phyloP scores from a whole-genome alignment of 2,888 invertebrate species.

The Latrodectus elegans region DNA sequence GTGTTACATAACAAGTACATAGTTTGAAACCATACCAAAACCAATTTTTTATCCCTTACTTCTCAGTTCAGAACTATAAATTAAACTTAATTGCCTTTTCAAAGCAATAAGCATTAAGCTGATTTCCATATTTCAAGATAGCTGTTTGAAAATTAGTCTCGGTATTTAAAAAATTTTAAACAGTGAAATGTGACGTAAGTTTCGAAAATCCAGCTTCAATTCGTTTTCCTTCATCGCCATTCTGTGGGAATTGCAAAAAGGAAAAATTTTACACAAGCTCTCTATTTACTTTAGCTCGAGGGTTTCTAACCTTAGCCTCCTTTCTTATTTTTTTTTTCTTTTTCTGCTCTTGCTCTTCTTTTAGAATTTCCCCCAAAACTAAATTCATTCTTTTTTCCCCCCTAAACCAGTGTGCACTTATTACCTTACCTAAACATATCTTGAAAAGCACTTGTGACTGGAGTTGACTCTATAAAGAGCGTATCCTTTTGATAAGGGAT shows the following conservation, averaged over 20 bases:
- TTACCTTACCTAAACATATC: constrained; percentile 38
- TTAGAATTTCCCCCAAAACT: constrained; percentile 9
- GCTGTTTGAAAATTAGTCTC: constrained; percentile 42
- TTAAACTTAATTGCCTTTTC: too few species aligned
- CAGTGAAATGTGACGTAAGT: constrained; percentile 14
- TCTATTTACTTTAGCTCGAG: constrained; percentile 55
- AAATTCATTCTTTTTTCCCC: background rate
- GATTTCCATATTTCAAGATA: background rate
- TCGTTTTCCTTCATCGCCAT: constrained; percentile 22
- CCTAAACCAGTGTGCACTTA: background rate
- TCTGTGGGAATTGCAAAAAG: constrained; percentile 30
- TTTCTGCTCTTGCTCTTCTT: constrained; percentile 18
- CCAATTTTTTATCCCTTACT: too few species aligned
- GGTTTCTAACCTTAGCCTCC: constrained; percentile 46
- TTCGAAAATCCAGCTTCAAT: constrained; percentile 1
- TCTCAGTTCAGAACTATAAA: too few species aligned
- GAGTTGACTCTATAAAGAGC: background rate
- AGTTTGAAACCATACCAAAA: too few species aligned
- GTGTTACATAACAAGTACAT: too few species aligned
- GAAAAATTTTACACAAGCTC: constrained; percentile 57
- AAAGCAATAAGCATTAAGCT: too few species aligned
- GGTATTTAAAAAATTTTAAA: constrained; percentile 15
- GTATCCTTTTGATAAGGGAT: background rate
- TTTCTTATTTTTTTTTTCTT: constrained; percentile 26
- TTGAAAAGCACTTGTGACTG: constrained; percentile 8